A percentile compares a stretch with the other conserved stretches of the same genome.
Conservation (phyloP, 1,140 invertebrate species). For the Penaeus indicus region DNA sequence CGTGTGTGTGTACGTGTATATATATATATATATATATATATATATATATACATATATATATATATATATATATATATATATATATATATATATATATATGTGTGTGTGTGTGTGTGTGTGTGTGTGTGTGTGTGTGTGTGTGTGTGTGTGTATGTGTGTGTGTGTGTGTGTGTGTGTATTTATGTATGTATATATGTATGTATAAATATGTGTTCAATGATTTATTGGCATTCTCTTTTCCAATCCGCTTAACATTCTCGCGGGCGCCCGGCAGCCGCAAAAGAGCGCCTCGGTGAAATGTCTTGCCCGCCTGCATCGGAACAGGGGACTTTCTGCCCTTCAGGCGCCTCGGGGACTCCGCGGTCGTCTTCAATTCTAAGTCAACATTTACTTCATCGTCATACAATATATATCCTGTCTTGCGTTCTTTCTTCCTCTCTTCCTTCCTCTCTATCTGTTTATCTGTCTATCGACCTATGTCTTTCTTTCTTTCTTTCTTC, state of each 20-base stretch:
- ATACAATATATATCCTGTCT: background rate
- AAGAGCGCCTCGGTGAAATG: too few species aligned
- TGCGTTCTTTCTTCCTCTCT: background rate
- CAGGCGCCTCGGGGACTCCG: background rate
- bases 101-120: background rate
- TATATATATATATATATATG: too few species aligned
- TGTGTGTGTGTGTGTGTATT: too few species aligned
- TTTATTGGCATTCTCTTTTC: too few species aligned
- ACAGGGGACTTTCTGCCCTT: too few species aligned
- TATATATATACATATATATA: too few species aligned
- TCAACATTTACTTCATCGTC: background rate
- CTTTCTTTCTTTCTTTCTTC: background rate
- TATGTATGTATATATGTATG: too few species aligned
- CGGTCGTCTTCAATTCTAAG: background rate
- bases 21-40: background rate
- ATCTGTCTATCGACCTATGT: background rate
- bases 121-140: background rate
- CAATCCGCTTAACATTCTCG: too few species aligned
- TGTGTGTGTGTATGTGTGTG: background rate
- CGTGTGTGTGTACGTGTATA: conserved; percentile 13
- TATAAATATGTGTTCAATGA: too few species aligned
- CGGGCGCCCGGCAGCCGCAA: too few species aligned
- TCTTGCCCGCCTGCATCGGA: too few species aligned
- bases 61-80: too few species aligned
- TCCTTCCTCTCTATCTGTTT: background rate